Conservation (phyloP, 2,797 vertebrate genomes). For the Sebastes ruberrimus region DNA sequence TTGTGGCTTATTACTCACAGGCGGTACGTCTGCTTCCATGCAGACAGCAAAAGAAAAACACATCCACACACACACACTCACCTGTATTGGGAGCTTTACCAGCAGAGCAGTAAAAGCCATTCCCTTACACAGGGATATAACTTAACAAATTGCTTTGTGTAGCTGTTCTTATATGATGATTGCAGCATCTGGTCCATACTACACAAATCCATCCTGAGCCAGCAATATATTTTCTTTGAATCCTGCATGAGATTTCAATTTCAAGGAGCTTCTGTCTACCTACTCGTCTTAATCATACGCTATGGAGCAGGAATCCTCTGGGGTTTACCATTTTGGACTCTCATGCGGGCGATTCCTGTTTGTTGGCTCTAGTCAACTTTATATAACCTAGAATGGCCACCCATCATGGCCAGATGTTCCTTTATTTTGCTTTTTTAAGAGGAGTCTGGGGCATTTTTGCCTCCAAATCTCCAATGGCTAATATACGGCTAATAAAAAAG, state of each 20-base stretch:
- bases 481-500: constrained; percentile 76
- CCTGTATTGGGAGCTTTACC: constrained; percentile 36
- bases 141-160: constrained; percentile 57
- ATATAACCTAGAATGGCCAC: constrained; percentile 72
- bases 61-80: constrained; percentile 2
- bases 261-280: constrained; percentile 70
- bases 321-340: constrained; percentile 56
- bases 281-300: constrained; percentile 58
- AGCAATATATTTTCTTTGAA: constrained; percentile 64
- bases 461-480: constrained; percentile 67
- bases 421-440: constrained; percentile 72
- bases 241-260: constrained; percentile 77
- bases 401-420: constrained; percentile 78
- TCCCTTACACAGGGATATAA: constrained; percentile 19
- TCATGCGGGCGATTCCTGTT: constrained; percentile 55
- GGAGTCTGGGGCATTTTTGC: constrained; percentile 60
- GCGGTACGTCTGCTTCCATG: constrained; percentile 25
- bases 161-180: constrained; percentile 58
- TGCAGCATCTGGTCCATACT: constrained; percentile 46
- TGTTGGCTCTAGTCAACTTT: constrained; percentile 65
- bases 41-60: constrained; percentile 35
- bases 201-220: constrained; percentile 38
- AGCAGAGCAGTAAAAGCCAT: constrained; percentile 27
- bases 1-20: constrained; percentile 45
- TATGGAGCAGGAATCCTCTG: constrained; percentile 58